Conservation (phyloP, 2,888 invertebrate species). For the Pandemis cinnamomeana region DNA sequence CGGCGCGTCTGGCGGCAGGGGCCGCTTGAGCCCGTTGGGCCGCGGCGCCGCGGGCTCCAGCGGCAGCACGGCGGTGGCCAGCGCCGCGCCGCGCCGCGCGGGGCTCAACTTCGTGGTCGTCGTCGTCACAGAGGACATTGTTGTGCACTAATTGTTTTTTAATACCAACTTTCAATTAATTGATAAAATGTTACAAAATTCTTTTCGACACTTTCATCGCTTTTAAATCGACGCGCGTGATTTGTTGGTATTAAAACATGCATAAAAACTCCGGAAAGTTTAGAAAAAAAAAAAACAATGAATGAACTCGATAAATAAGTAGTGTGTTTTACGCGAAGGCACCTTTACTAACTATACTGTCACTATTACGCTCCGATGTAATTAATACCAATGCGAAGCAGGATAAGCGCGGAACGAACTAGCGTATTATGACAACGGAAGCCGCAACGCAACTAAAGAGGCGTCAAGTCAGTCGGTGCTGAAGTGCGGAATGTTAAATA, state of each 20-base stretch:
- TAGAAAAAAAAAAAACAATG: background rate
- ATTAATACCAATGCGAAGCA: background rate
- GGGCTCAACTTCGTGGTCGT: conserved; percentile 71
- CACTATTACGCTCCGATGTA: conserved; percentile 9
- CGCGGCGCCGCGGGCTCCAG: conserved; percentile 34
- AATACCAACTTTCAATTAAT: background rate
- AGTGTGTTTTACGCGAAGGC: background rate
- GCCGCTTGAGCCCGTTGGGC: conserved; percentile 33
- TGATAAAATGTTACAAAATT: conserved; percentile 8
- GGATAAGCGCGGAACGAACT: background rate
- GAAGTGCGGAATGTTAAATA: conserved; percentile 37
- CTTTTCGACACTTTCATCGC: conserved; percentile 24
- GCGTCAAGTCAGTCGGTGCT: conserved; percentile 37
- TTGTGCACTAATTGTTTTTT: conserved; percentile 49
- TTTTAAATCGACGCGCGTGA: background rate
- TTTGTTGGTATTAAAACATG: background rate
- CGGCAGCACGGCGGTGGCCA: conserved; percentile 68
- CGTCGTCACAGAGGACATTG: conserved; percentile 75
- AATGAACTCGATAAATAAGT: no score
- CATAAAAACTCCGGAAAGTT: background rate
- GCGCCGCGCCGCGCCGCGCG: conserved; percentile 69
- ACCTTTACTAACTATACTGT: background rate
- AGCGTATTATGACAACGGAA: conserved; percentile 19
- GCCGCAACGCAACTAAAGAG: conserved; percentile 47
- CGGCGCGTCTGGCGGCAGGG: conserved; percentile 58